phyloP scores from a whole-genome alignment of 1,140 invertebrate species.

The Venustaconcha ellipsiformis region DNA sequence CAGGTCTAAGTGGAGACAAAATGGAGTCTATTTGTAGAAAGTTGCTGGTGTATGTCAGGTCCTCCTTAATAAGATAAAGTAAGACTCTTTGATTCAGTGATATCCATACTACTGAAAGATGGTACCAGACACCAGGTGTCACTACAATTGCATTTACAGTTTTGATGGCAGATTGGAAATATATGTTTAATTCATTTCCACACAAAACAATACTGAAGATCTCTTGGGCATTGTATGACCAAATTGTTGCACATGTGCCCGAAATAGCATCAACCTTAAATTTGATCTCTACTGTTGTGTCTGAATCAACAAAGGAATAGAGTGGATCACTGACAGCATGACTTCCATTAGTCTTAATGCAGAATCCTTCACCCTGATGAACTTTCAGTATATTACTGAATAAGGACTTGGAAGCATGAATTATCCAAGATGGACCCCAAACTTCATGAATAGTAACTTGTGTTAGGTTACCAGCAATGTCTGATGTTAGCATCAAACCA shows the following conservation, averaged over 20 bases:
- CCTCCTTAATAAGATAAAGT: slow-evolving; percentile 21
- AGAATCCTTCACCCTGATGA: slow-evolving; percentile 27
- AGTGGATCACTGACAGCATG: slow-evolving; percentile 19
- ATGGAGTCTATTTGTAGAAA: too few relatives aligned
- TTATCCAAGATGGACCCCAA: slow-evolving; percentile 22
- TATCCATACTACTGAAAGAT: slow-evolving; percentile 34
- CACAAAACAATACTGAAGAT: too few relatives aligned
- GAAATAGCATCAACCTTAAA: slow-evolving; percentile 26
- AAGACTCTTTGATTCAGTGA: slow-evolving; percentile 6
- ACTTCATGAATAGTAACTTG: slow-evolving; percentile 15
- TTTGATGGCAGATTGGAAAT: too few relatives aligned
- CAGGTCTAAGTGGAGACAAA: slow-evolving; percentile 19
- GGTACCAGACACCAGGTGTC: slow-evolving; percentile 32
- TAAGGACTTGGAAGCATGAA: slow-evolving; percentile 15
- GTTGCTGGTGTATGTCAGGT: too few relatives aligned
- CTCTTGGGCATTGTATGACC: slow-evolving; percentile 29
- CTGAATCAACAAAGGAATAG: slow-evolving; percentile 28
- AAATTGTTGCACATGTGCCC: slow-evolving; percentile 25
- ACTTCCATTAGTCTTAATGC: slow-evolving; percentile 23
- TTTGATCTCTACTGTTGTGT: slow-evolving; percentile 37
- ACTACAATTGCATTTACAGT: slow-evolving; percentile 1
- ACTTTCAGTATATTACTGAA: slow-evolving; percentile 1
- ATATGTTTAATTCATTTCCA: too few relatives aligned
- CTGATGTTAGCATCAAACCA: slow-evolving; percentile 1
- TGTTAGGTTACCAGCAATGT: slow-evolving; percentile 17